phyloP scores from a whole-genome alignment of 2,797 vertebrate genomes.

The Helarctos malayanus region DNA sequence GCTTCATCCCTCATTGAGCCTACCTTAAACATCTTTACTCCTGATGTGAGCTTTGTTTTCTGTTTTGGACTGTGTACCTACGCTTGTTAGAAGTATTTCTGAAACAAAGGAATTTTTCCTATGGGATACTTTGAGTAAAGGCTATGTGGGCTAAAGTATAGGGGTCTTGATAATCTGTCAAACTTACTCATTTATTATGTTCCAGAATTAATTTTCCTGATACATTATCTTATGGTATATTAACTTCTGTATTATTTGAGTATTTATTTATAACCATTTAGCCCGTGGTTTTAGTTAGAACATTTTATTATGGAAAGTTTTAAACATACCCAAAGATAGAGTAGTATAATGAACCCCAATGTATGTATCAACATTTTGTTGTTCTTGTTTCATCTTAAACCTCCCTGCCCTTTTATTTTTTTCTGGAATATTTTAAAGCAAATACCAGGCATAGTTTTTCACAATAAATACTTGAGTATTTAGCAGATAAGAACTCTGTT shows the following conservation, averaged over 20 bases:
- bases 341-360: background rate
- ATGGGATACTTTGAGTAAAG: constrained; percentile 18
- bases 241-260: constrained; percentile 37
- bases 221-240: background rate
- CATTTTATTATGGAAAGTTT: constrained; percentile 41
- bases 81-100: constrained; percentile 53
- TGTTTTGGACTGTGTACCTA: constrained; percentile 3
- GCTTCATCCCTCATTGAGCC: background rate
- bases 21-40: background rate
- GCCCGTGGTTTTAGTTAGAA: background rate
- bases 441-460: background rate
- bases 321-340: constrained; percentile 39
- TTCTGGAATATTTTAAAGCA: constrained; percentile 51
- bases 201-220: constrained; percentile 28
- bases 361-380: background rate
- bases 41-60: background rate
- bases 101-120: constrained; percentile 35
- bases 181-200: constrained; percentile 10
- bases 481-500: constrained; percentile 21
- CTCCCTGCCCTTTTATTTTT: background rate
- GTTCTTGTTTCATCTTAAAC: constrained; percentile 1
- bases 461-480: background rate
- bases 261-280: background rate
- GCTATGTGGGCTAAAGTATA: background rate
- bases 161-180: background rate